Evolutionary conservation across 2,113 vertebrate genomes (phyloP).

Genomic region (Penelope pileata): DNA sequence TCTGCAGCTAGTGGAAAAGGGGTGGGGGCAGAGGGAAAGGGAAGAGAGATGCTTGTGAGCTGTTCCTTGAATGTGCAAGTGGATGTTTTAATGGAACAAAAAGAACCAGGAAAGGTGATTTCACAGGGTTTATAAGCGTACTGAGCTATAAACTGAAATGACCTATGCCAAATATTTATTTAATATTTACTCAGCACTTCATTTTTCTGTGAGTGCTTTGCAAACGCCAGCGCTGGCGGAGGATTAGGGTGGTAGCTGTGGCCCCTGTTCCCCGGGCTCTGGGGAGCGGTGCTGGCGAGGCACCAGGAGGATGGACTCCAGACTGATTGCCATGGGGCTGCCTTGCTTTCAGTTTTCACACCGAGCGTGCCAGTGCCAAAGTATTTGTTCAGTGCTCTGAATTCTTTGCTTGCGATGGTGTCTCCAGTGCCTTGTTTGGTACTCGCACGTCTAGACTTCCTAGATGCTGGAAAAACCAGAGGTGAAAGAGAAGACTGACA

Average conservation of each 20-base stretch:
- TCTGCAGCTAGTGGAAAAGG: constrained; percentile 32
- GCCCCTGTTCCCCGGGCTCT: fast-evolving
- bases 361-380: fast-evolving
- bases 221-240: fast-evolving
- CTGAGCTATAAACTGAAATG: neutral
- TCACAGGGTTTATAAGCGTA: constrained; percentile 2
- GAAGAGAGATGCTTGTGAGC: neutral
- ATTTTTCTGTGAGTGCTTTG: neutral
- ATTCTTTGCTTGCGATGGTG: neutral
- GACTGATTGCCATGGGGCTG: neutral
- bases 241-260: neutral
- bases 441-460: neutral
- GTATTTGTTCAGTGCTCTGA: neutral
- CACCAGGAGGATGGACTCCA: neutral
- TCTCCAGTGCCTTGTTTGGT: neutral
- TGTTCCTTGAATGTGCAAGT: neutral
- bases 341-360: neutral
- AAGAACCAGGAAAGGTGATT: neutral
- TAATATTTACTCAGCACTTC: neutral
- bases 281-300: fast-evolving
- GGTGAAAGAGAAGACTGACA: neutral
- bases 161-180: neutral
- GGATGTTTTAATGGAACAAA: neutral
- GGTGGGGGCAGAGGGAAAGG: neutral
- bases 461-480: neutral